Evolutionary conservation across 2,113 vertebrate species (phyloP).

Genomic region (Mola mola): DNA sequence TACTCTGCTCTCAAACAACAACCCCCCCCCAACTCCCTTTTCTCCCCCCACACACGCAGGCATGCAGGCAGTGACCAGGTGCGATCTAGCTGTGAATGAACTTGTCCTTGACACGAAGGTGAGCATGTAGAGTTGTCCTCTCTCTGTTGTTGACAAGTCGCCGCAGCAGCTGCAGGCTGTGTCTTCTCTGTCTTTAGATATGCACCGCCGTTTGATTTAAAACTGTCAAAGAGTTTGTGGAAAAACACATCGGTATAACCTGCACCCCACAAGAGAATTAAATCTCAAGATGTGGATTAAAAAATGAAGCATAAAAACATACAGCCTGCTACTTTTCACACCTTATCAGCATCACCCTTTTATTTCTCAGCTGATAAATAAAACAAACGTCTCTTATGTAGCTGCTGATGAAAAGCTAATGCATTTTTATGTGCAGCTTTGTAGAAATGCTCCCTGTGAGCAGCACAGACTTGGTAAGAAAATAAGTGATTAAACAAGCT

Average conservation of each 20-base stretch:
- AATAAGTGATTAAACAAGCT: conserved; percentile 40
- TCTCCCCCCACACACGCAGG: not conserved
- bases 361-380: conserved; percentile 29
- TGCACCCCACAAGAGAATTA: too few relatives aligned
- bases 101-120: conserved; percentile 74
- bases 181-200: conserved; percentile 22
- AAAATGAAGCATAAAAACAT: too few relatives aligned
- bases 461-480: conserved; percentile 3
- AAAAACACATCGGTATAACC: not conserved
- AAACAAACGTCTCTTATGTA: conserved; percentile 16
- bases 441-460: not conserved
- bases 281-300: conserved; percentile 10
- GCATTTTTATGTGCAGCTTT: conserved; percentile 15
- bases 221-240: not conserved
- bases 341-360: not conserved
- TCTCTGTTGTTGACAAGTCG: conserved; percentile 47
- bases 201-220: not conserved
- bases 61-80: conserved; percentile 63
- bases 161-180: conserved; percentile 40
- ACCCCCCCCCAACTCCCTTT: conserved; percentile 6
- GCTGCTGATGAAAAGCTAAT: conserved; percentile 20
- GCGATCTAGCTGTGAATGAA: conserved; percentile 62
- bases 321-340: conserved; percentile 8
- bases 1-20: conserved; percentile 47
- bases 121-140: conserved; percentile 61